Base-by-base conservation (phyloP, 2,888 invertebrate species). In the Dendrolimus houi region DNA sequence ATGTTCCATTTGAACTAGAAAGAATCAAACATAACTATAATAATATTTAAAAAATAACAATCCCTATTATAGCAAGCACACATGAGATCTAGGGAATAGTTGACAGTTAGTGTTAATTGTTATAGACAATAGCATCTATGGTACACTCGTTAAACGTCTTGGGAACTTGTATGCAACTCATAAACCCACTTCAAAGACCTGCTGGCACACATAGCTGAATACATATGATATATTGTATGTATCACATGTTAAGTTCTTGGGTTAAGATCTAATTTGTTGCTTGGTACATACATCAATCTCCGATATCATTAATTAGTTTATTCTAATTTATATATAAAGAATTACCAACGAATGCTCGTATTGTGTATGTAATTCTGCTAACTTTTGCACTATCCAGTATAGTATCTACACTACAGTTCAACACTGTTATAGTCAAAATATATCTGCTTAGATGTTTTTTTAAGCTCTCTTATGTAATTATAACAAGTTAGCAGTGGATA, bases 151-250 rank as follows among this genome's bases (percentile, higher is more conserved):
- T 47, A 12, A 47, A 65, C 64, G 61, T 66, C 66, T 75, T 84
- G 85, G 78, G 85, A 85, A 85, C 70, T 68, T 69, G 68, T 66
- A 60, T 60, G 62, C 69, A 61, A 68, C 68, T 77, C 79, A 73
- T 86, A 87, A 87, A 89, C 86, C 86, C 79, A 87, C 79, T 79
- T 86, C 59, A 60, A 62, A 81, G 85, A 87, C 88, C 86, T 65
- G 77, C 65, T 88, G 81, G 81, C 88, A 82, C 68, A 87, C 81
- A 79, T 86, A 62, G 52, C n/a, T 54, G 59, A 65, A 65, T 66
- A 62, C 64, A 52, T 29, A 6, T 59, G 58, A 47, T 29, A 52
- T 47, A 14, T 41, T 29, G 57, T 52, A 8, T 17, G 14, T 41
- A 17, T 14, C 14, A n/a, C 12, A 52, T 9, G 17, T 41, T 29